phyloP scores from a whole-genome alignment of 1,140 invertebrate genomes.

The Papilio xuthus region DNA sequence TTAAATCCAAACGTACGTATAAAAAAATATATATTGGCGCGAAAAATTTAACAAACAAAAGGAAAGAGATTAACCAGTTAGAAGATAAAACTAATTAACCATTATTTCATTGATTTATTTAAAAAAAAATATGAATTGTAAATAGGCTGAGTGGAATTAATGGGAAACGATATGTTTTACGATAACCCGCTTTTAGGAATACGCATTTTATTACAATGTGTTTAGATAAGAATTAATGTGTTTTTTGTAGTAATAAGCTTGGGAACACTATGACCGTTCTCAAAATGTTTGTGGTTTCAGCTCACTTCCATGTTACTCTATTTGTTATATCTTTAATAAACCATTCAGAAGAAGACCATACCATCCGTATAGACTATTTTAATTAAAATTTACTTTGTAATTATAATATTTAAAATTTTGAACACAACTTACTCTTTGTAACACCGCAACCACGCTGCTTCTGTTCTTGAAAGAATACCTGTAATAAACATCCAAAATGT shows the following conservation, averaged over 20 bases:
- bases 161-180: neutral
- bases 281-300: too few relatives aligned
- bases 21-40: too few relatives aligned
- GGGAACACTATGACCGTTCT: neutral
- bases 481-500: neutral
- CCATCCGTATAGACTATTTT: too few relatives aligned
- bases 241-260: neutral
- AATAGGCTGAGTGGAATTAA: neutral
- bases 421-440: slow-evolving; percentile 29
- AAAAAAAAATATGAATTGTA: neutral
- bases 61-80: neutral
- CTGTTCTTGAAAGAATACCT: neutral
- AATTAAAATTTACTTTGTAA: neutral
- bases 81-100: neutral
- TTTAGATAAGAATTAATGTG: neutral
- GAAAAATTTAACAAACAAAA: neutral
- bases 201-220: slow-evolving; percentile 7
- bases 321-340: too few relatives aligned
- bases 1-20: too few relatives aligned
- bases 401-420: neutral
- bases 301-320: too few relatives aligned
- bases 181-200: slow-evolving; percentile 7
- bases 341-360: too few relatives aligned
- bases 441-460: slow-evolving; percentile 30
- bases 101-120: neutral